These are phyloP conservation scores for Psix sp. DNA, from an alignment of 1,140 invertebrate genomes.

Conservation along the genomic window DNA sequence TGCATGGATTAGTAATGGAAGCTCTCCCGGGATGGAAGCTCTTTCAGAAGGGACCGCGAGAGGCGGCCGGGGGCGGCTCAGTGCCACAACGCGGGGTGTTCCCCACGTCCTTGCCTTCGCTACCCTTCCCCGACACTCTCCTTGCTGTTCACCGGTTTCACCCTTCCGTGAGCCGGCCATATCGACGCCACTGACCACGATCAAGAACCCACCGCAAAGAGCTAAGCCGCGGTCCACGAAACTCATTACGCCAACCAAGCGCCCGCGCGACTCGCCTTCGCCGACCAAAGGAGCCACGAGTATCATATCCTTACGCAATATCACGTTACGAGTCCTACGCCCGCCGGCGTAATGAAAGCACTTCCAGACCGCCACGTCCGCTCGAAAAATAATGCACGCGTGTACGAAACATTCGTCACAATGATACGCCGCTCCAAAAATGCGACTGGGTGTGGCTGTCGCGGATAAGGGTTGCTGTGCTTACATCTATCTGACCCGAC, in stretches of 20 bases:
- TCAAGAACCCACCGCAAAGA: constrained; percentile 57
- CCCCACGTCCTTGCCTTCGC: constrained; percentile 60
- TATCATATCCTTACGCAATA: constrained; percentile 31
- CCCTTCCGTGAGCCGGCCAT: constrained; percentile 50
- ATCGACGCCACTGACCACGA: constrained; percentile 62
- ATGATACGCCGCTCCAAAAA: constrained; percentile 27
- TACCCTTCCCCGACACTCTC: constrained; percentile 26
- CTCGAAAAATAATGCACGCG: constrained; percentile 19
- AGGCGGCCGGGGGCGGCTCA: constrained; percentile 61
- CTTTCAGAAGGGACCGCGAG: constrained; percentile 71
- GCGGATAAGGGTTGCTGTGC: constrained; percentile 57
- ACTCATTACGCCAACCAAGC: constrained; percentile 49
- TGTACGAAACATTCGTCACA: constrained; percentile 23
- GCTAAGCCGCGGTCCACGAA: constrained; percentile 55
- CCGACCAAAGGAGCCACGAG: constrained; percentile 35
- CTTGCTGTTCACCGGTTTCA: constrained; percentile 52
- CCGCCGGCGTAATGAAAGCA: constrained; percentile 22
- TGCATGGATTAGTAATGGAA: constrained; percentile 78
- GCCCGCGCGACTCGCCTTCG: constrained; percentile 31
- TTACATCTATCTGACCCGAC: constrained; percentile 49
- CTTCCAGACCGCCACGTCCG: constrained; percentile 9
- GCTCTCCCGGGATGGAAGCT: constrained; percentile 75
- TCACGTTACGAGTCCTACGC: constrained; percentile 18
- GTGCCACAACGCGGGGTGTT: constrained; percentile 69
- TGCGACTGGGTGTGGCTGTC: constrained; percentile 56